A percentile compares a stretch with the other conserved stretches of the same genome.
phyloP scores from a whole-genome alignment of 2,797 vertebrate genomes.

The Sebastes hubbsi region DNA sequence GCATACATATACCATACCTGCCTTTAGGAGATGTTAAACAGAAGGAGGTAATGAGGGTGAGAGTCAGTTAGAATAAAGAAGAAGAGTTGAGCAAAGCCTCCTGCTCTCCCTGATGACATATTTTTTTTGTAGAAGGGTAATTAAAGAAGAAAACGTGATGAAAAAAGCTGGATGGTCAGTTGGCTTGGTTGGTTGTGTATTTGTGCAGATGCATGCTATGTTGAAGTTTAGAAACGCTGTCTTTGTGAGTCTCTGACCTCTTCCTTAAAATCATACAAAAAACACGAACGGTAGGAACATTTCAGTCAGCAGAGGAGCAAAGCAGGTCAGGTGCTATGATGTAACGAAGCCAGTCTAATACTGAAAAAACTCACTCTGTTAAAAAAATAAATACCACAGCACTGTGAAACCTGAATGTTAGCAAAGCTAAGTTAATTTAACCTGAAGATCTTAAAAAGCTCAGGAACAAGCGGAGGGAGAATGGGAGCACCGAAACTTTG shows the following conservation, averaged over 20 bases:
- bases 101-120: conserved; percentile 46
- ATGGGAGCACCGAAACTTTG: not conserved
- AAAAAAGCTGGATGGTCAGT: conserved; percentile 68
- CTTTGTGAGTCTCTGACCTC: conserved; percentile 54
- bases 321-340: conserved; percentile 34
- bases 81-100: conserved; percentile 60
- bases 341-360: conserved; percentile 17
- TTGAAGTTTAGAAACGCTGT: conserved; percentile 68
- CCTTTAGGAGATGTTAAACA: conserved; percentile 25
- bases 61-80: not conserved
- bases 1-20: conserved; percentile 42
- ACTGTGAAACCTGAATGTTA: conserved; percentile 46
- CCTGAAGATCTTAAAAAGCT: conserved; percentile 46
- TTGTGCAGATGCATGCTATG: conserved; percentile 78
- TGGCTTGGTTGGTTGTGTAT: conserved; percentile 77
- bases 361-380: not conserved
- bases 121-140: conserved; percentile 74
- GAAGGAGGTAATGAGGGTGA: conserved; percentile 16
- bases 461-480: conserved; percentile 48
- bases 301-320: conserved; percentile 18
- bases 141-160: conserved; percentile 69
- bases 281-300: conserved; percentile 4
- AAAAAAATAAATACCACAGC: conserved; percentile 13
- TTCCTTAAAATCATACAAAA: conserved; percentile 14
- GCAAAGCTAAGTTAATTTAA: too few species aligned